Base-by-base conservation (phyloP, 2,888 invertebrate species). In the Timema cristinae region DNA sequence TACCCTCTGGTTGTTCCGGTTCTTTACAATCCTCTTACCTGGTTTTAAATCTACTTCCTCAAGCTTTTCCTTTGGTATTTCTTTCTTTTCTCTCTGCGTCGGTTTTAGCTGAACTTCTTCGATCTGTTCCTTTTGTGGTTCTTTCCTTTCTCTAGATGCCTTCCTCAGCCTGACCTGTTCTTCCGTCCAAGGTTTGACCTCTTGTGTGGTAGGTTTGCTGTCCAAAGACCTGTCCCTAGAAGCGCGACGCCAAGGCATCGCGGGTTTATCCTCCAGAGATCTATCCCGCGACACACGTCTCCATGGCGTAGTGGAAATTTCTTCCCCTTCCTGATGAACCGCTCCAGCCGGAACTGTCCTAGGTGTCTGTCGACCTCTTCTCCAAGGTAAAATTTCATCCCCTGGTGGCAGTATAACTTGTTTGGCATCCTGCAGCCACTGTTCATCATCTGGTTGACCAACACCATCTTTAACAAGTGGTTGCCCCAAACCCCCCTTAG, bases 351-450 rank as follows among this genome's bases (percentile, higher is more conserved):
- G 32, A 32, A 32, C 32, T 32, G 32, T 32, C 32, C 32, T 32
- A 32, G 78, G 80, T 50, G 74, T 75, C 54, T 80, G 79, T 5
- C 80, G 76, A 16, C 78, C 79, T 73, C 77, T 79, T 76, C 87
- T 81, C 87, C 87, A 87, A 32, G 86, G 85, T 75, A 87, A 77
- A 50, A 83, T 82, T 79, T 86, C 86, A 79, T 87, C 87, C 50
- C 85, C 86, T 74, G 81, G 75, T 13, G 86, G 85, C 74, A 85
- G 75, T 76, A 77, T 74, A 75, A 63, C 56, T 6, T 78, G 76
- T 73, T 78, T 78, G 5, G 73, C 61, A 66, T 63, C 63, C 48
- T 63, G 63, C 48, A 63, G 47, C 63, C 63, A 63, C 47, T 63
- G 63, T 76, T 74, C 77, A 75, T 77, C 75, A 74, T 76, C 76